A percentile compares a stretch with the other conserved stretches of the same genome.
phyloP scores from a whole-genome alignment of 2,888 invertebrate genomes.

The Drosophila neotestacea region DNA sequence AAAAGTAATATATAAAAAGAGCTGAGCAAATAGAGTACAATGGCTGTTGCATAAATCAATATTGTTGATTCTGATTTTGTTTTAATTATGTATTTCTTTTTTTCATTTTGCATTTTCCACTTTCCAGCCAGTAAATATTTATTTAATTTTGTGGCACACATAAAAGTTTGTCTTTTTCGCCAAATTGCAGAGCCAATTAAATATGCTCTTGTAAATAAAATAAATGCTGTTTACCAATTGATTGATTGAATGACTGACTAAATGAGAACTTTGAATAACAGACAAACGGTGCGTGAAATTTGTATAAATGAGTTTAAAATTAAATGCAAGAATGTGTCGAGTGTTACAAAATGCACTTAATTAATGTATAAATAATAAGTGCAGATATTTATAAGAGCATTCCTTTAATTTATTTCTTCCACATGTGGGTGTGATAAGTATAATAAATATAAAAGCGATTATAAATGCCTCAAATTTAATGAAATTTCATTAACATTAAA shows the following conservation, averaged over 20 bases:
- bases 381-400: slow-evolving; percentile 10
- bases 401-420: neutral
- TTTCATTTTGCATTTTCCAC: slow-evolving; percentile 5
- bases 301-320: slow-evolving; percentile 36
- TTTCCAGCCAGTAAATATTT: slow-evolving; percentile 56
- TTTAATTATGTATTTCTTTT: slow-evolving; percentile 21
- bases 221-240: slow-evolving; percentile 40
- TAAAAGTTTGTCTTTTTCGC: slow-evolving; percentile 56
- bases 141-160: slow-evolving; percentile 54
- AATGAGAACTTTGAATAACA: slow-evolving; percentile 36
- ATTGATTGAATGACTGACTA: slow-evolving; percentile 39
- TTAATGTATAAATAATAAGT: slow-evolving; percentile 26
- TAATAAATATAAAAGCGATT: neutral
- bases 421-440: neutral
- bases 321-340: slow-evolving; percentile 14
- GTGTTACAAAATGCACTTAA: slow-evolving; percentile 26
- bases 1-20: slow-evolving; percentile 24
- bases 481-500: neutral
- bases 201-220: slow-evolving; percentile 34
- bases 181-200: slow-evolving; percentile 57
- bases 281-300: slow-evolving; percentile 40
- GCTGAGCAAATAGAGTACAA: slow-evolving; percentile 49
- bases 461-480: neutral
- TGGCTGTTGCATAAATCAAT: slow-evolving; percentile 37
- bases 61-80: slow-evolving; percentile 34